phyloP scores from a whole-genome alignment of 1,140 invertebrate species.

The Sesamia nonagrioides region DNA sequence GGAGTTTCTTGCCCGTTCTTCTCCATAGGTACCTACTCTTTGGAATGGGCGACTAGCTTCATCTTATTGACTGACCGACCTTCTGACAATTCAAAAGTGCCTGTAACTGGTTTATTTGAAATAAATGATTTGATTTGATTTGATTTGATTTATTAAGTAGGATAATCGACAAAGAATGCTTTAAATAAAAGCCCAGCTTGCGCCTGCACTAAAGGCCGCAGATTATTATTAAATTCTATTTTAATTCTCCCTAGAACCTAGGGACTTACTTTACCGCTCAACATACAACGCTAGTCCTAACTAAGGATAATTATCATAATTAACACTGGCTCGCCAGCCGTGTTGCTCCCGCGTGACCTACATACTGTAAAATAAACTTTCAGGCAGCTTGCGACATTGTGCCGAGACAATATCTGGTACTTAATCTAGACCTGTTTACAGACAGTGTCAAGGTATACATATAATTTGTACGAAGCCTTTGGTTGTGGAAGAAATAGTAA shows the following conservation, averaged over 20 bases:
- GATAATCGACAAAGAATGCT: too few species aligned
- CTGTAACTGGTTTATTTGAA: too few species aligned
- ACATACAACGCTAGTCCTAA: not conserved
- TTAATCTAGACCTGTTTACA: conserved; percentile 3
- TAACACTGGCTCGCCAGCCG: not conserved
- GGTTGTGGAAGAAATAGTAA: not conserved
- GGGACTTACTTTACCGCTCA: not conserved
- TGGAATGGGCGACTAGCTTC: too few species aligned
- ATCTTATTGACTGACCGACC: too few species aligned
- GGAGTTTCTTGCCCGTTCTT: too few species aligned
- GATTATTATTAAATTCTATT: not conserved
- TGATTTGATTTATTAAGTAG: too few species aligned
- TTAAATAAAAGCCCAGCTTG: too few species aligned
- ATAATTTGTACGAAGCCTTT: not conserved
- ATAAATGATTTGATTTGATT: too few species aligned
- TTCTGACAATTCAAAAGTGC: too few species aligned
- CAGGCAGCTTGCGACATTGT: conserved; percentile 1
- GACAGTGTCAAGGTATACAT: not conserved
- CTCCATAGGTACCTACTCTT: too few species aligned
- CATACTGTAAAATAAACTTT: conserved; percentile 27
- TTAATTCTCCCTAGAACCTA: not conserved
- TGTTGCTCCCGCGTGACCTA: not conserved
- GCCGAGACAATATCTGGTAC: not conserved
- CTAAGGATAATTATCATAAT: conserved; percentile 16
- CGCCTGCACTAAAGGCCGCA: too few species aligned